These are phyloP conservation scores for Hydrotaea diabolus DNA, from an alignment of 2,888 invertebrate genomes.

Conservation along the genomic window DNA sequence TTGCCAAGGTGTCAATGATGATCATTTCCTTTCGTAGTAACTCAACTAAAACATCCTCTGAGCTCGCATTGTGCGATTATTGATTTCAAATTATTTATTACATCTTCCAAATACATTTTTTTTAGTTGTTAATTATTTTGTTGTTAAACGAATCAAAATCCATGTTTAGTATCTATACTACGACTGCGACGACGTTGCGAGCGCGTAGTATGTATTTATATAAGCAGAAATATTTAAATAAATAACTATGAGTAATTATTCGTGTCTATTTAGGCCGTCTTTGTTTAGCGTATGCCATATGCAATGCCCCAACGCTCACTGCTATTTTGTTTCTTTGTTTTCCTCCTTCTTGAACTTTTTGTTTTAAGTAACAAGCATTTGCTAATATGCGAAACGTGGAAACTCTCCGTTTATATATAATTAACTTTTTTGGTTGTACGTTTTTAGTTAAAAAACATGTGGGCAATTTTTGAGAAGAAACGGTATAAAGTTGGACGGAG, in stretches of 20 bases:
- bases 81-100: neutral
- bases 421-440: too few species aligned
- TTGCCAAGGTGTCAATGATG: neutral
- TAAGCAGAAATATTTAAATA: neutral
- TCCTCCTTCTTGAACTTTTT: neutral
- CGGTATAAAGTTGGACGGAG: too few species aligned
- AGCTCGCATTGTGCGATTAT: neutral
- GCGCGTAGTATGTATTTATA: constrained; percentile 2
- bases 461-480: too few species aligned
- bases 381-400: constrained; percentile 30
- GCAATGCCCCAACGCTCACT: neutral
- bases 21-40: neutral
- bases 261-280: neutral
- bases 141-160: constrained; percentile 1
- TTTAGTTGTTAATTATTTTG: constrained; percentile 20
- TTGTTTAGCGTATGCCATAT: neutral
- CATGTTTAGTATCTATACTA: neutral
- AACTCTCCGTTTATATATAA: neutral
- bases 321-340: neutral
- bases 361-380: constrained; percentile 26
- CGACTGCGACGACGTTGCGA: too few species aligned
- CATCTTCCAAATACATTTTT: constrained; percentile 14
- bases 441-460: too few species aligned
- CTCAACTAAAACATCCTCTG: neutral
- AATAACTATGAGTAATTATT: constrained; percentile 18